A percentile compares a stretch with the other conserved stretches of the same genome.
phyloP scores from a whole-genome alignment of 2,888 invertebrate species.

The Rhamphomyia laevipes region DNA sequence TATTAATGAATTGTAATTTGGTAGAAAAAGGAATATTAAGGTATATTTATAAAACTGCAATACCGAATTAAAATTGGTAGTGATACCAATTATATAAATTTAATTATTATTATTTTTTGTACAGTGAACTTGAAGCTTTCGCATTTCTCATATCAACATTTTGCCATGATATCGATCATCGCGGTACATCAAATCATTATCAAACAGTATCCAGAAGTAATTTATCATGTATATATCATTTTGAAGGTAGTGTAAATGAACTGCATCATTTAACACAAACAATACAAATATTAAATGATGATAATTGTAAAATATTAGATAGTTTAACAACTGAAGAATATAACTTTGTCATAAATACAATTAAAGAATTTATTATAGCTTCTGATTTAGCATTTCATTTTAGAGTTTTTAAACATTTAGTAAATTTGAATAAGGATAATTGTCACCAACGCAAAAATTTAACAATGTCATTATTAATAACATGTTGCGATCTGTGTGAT shows the following conservation, averaged over 20 bases:
- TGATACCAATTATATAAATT: not conserved
- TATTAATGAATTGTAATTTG: conserved; percentile 52
- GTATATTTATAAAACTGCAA: no score
- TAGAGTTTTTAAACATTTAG: conserved; percentile 36
- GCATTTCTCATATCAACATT: conserved; percentile 65
- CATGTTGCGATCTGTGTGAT: conserved; percentile 75
- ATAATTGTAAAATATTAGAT: conserved; percentile 74
- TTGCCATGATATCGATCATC: conserved; percentile 78
- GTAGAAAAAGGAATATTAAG: conserved; percentile 47
- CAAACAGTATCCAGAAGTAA: conserved; percentile 47
- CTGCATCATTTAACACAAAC: conserved; percentile 78
- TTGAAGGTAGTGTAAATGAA: conserved; percentile 80
- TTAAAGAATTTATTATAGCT: conserved; percentile 66
- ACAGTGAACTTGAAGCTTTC: conserved; percentile 61
- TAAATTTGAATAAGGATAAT: conserved; percentile 38
- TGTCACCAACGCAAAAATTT: conserved; percentile 43
- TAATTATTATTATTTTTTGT: conserved; percentile 16
- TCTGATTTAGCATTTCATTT: conserved; percentile 73
- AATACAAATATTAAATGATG: conserved; percentile 70
- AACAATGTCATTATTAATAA: conserved; percentile 64
- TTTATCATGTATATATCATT: conserved; percentile 69
- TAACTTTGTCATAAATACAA: conserved; percentile 54
- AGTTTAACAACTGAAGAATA: conserved; percentile 55
- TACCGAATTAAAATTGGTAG: no score
- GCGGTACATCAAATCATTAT: conserved; percentile 76